Evolutionary conservation across 2,888 invertebrate genomes (phyloP).

Genomic region (Eupeodes latifasciatus): DNA sequence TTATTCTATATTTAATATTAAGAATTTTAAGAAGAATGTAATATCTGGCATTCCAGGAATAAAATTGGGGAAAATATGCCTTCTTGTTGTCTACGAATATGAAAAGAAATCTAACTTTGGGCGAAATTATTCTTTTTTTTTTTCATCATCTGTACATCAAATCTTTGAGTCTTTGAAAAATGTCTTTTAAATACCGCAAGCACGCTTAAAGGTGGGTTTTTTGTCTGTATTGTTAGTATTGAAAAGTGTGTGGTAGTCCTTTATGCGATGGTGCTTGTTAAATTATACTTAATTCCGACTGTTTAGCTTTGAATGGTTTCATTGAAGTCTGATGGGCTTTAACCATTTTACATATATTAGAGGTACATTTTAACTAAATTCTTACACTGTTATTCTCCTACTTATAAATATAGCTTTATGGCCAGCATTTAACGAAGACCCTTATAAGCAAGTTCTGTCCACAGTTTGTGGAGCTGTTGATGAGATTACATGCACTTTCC

Average conservation of each 20-base stretch:
- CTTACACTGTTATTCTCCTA: too few relatives aligned
- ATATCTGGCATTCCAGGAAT: conserved; percentile 59
- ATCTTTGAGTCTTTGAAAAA: background rate
- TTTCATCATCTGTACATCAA: background rate
- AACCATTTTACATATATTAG: too few relatives aligned
- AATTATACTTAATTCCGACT: background rate
- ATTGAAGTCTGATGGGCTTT: background rate
- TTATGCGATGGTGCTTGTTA: background rate
- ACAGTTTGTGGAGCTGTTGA: too few relatives aligned
- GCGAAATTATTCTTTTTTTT: background rate
- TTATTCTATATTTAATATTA: background rate
- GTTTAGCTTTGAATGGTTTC: background rate
- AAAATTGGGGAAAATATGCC: conserved; percentile 22
- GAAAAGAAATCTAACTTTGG: background rate
- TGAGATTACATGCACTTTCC: too few relatives aligned
- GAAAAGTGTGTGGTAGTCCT: background rate
- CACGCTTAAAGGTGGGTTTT: background rate
- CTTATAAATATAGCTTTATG: too few relatives aligned
- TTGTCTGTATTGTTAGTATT: background rate
- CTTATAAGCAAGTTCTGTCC: too few relatives aligned
- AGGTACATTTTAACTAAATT: too few relatives aligned
- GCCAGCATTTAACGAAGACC: too few relatives aligned
- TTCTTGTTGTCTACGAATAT: background rate
- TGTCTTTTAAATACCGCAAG: conserved; percentile 32
- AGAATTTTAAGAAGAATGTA: conserved; percentile 56